Conservation (phyloP, 2,797 vertebrate species). For the Tokudaia tokunoshimensis region DNA sequence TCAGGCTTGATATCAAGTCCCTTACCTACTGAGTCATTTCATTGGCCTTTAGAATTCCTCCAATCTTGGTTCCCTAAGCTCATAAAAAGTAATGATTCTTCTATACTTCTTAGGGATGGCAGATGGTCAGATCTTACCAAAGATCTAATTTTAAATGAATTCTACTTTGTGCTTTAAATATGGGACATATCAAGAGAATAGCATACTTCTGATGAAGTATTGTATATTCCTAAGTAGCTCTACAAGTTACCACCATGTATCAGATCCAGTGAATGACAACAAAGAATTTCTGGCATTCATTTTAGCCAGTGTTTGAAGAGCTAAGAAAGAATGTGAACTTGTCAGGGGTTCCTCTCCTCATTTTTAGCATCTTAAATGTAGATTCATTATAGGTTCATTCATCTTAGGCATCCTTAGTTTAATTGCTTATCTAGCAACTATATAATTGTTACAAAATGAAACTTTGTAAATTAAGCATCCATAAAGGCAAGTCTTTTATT, state of each 20-base stretch:
- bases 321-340: too few species aligned
- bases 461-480: constrained; percentile 84
- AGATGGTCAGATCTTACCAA: not conserved
- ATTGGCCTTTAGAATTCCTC: not conserved
- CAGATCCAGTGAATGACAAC: not conserved
- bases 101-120: not conserved
- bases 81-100: not conserved
- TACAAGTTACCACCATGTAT: not conserved
- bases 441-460: constrained; percentile 84
- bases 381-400: too few species aligned
- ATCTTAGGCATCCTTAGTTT: not conserved
- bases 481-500: constrained; percentile 82
- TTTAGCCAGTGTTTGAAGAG: not conserved
- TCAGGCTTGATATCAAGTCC: not conserved
- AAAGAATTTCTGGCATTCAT: too few species aligned
- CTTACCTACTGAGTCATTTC: not conserved
- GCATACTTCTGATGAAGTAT: not conserved
- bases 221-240: not conserved
- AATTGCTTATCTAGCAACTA: not conserved
- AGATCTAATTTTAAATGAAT: not conserved
- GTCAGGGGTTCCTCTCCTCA: not conserved
- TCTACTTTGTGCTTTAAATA: not conserved
- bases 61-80: not conserved
- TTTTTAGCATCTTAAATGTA: not conserved
- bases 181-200: not conserved